These are phyloP conservation scores for Caradrina kadenii DNA, from an alignment of 2,888 invertebrate species.

Conservation along the genomic window DNA sequence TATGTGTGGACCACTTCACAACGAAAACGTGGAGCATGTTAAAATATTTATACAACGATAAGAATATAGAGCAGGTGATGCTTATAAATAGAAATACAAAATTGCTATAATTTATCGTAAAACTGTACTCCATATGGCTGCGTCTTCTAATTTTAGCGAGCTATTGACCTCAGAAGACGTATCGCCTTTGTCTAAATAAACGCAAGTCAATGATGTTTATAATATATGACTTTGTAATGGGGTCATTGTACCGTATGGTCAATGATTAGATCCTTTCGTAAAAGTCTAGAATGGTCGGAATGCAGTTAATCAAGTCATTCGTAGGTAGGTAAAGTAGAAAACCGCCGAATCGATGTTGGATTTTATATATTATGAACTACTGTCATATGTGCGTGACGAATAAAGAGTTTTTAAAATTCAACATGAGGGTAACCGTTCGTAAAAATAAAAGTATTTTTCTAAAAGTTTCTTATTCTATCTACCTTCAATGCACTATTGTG, in stretches of 20 bases:
- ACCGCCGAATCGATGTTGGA: background rate
- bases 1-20: slow-evolving; percentile 10
- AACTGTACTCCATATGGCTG: slow-evolving; percentile 17
- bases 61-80: slow-evolving; percentile 9
- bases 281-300: background rate
- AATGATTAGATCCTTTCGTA: background rate
- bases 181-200: slow-evolving; percentile 33
- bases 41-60: slow-evolving; percentile 21
- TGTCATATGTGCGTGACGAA: background rate
- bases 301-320: background rate
- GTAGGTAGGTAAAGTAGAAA: background rate
- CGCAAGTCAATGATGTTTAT: slow-evolving; percentile 16
- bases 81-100: slow-evolving; percentile 6
- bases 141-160: slow-evolving; percentile 44
- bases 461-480: slow-evolving; percentile 7
- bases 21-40: slow-evolving; percentile 10
- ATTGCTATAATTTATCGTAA: slow-evolving; percentile 17
- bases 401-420: background rate
- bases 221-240: slow-evolving; percentile 6
- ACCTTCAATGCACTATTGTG: slow-evolving; percentile 27
- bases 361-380: background rate
- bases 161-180: slow-evolving; percentile 45
- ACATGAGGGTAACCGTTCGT: background rate
- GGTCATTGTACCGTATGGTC: background rate
- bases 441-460: background rate